phyloP scores from a whole-genome alignment of 2,113 vertebrate species.

The Dicaeum eximium region DNA sequence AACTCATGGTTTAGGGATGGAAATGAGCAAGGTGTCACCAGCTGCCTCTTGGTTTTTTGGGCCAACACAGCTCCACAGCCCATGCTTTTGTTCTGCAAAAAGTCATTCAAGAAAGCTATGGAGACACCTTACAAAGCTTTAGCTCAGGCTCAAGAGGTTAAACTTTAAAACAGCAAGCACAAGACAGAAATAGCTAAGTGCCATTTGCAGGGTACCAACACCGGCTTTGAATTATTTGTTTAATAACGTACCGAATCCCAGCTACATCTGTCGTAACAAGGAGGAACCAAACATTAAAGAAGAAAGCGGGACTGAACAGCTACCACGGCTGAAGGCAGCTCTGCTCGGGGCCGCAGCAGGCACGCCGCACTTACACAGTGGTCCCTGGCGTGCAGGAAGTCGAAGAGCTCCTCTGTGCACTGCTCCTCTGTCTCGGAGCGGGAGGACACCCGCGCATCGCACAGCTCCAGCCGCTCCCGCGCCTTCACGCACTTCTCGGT shows the following conservation, averaged over 20 bases:
- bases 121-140: neutral
- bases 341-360: neutral
- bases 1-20: neutral
- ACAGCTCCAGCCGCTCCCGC: slow-evolving; percentile 78
- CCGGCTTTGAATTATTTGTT: fast-evolving
- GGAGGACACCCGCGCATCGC: slow-evolving; percentile 76
- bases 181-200: neutral
- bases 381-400: slow-evolving; percentile 90
- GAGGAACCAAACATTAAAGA: neutral
- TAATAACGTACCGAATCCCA: fast-evolving
- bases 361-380: slow-evolving; percentile 81
- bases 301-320: neutral
- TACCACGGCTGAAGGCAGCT: neutral
- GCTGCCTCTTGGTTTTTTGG: neutral
- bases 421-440: slow-evolving; percentile 80
- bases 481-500: slow-evolving; percentile 80
- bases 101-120: neutral
- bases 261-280: neutral
- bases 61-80: neutral
- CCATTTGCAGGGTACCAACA: neutral
- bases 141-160: neutral
- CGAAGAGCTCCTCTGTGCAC: slow-evolving; percentile 92
- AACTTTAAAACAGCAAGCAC: neutral
- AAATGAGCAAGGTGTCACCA: neutral
- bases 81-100: neutral